Conservation (phyloP, 2,113 vertebrate species). For the Bubo scandiacus region DNA sequence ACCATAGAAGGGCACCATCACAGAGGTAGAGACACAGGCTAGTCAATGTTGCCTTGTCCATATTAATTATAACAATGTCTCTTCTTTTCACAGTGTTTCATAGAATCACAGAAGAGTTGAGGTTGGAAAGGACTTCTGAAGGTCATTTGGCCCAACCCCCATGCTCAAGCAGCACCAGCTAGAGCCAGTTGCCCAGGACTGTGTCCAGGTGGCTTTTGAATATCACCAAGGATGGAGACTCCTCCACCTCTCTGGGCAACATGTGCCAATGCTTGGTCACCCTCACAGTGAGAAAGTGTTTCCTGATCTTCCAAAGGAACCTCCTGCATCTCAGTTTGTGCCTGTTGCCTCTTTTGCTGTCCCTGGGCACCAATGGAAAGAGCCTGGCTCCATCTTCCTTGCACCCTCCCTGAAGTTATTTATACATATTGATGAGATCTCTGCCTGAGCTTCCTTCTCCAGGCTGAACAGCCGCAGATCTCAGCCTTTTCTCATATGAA, state of each 20-base stretch:
- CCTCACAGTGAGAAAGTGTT: neutral
- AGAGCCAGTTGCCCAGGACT: neutral
- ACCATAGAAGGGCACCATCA: neutral
- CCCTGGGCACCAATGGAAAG: neutral
- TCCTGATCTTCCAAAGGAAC: neutral
- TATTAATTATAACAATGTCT: neutral
- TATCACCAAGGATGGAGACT: neutral
- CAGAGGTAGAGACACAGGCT: neutral
- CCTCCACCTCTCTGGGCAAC: neutral
- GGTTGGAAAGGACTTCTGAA: neutral
- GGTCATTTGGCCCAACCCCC: neutral
- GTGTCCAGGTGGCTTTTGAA: accelerated
- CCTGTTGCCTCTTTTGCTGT: neutral
- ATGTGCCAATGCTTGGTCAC: neutral
- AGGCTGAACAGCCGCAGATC: neutral
- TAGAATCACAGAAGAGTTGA: neutral
- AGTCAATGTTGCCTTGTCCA: too few species aligned
- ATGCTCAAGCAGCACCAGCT: neutral
- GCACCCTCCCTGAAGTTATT: neutral
- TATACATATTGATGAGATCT: neutral
- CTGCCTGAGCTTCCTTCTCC: neutral
- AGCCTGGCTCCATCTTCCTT: neutral
- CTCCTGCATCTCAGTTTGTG: neutral
- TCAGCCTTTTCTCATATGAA: neutral
- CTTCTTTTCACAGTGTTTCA: neutral